These are phyloP conservation scores for Lipophrys pholis DNA, from an alignment of 2,113 vertebrate genomes.

Conservation along the genomic window DNA sequence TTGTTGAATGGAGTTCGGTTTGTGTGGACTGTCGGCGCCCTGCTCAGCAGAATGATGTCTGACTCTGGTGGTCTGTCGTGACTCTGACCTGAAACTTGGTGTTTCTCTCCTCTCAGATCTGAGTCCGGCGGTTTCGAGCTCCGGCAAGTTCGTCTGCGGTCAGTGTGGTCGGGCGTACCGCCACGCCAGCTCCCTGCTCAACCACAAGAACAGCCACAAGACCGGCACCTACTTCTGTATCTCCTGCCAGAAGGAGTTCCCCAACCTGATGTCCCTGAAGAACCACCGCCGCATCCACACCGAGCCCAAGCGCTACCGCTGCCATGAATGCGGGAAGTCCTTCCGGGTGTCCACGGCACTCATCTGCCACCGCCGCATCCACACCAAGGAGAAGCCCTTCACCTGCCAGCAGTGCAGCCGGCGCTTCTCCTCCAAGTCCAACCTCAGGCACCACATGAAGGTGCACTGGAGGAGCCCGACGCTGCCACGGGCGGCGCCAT, in stretches of 20 bases:
- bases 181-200: constrained; percentile 82
- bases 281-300: constrained; percentile 84
- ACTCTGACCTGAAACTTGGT: constrained; percentile 9
- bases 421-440: constrained; percentile 83
- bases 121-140: constrained; percentile 27
- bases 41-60: no score
- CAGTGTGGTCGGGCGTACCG: constrained; percentile 81
- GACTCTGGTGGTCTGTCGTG: not conserved
- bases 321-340: constrained; percentile 84
- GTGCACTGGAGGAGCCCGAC: constrained; percentile 82
- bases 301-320: constrained; percentile 86
- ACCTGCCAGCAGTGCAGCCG: constrained; percentile 83
- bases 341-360: constrained; percentile 78
- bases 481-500: not conserved
- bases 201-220: constrained; percentile 86
- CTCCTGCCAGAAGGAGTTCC: constrained; percentile 83
- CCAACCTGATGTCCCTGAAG: constrained; percentile 83
- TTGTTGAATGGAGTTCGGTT: no score
- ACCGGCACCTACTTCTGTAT: constrained; percentile 80
- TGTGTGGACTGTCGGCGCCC: no score
- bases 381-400: constrained; percentile 86
- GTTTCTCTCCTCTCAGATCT: constrained; percentile 55
- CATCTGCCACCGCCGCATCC: constrained; percentile 82
- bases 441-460: constrained; percentile 88
- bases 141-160: constrained; percentile 65